A percentile compares a stretch with the other conserved stretches of the same genome.
Evolutionary conservation across 2,797 vertebrate species (phyloP).

Genomic region (Gallinago nigripennis): DNA sequence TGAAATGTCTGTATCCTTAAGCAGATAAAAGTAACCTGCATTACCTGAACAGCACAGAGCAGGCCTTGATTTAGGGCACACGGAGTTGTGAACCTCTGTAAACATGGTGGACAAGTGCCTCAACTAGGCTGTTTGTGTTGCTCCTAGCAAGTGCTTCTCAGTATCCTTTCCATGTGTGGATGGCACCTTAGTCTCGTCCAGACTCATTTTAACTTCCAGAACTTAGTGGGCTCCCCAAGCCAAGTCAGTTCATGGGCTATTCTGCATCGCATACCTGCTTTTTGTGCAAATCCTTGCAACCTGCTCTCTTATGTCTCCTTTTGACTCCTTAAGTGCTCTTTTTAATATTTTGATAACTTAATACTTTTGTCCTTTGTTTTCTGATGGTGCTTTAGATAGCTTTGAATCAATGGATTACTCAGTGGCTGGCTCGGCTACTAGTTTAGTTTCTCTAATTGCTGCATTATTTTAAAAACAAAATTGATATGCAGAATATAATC

Average conservation of each 20-base stretch:
- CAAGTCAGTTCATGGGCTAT: neutral
- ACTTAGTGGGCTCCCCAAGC: neutral
- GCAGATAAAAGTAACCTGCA: neutral
- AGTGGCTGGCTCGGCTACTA: neutral
- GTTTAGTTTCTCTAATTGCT: neutral
- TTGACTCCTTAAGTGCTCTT: neutral
- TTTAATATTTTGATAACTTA: neutral
- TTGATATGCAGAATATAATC: neutral
- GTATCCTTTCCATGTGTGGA: neutral
- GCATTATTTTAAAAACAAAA: neutral
- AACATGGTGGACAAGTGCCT: neutral
- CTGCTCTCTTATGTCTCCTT: neutral
- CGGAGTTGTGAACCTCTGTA: neutral
- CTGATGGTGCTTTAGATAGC: neutral
- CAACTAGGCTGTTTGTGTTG: neutral
- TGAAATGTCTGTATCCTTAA: neutral
- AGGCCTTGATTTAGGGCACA: neutral
- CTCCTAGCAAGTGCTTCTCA: neutral
- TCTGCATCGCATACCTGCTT: neutral
- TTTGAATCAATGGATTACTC: neutral
- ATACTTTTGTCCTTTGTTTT: neutral
- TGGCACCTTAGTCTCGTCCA: neutral
- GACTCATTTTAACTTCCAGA: neutral
- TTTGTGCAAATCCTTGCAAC: neutral
- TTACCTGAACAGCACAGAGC: neutral